A percentile compares a stretch with the other conserved stretches of the same genome.
phyloP scores from a whole-genome alignment of 2,113 vertebrate species.

The Brachionichthys hirsutus region DNA sequence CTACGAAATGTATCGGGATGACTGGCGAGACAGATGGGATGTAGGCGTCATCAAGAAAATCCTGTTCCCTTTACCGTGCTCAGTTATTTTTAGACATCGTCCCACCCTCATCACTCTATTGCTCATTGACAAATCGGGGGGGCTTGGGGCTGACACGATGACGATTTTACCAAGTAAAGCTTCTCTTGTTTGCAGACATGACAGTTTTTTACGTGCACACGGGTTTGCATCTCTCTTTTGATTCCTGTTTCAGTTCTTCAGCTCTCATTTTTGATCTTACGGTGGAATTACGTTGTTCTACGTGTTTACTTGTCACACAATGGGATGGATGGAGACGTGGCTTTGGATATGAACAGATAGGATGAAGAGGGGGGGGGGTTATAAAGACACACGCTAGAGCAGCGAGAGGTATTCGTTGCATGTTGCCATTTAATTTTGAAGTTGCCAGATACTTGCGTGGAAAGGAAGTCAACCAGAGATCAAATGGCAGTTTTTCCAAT shows the following conservation, averaged over 20 bases:
- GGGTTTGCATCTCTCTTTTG: constrained; percentile 2
- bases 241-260: no score
- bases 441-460: not conserved
- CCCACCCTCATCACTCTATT: not conserved
- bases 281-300: constrained; percentile 5
- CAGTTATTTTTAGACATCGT: not conserved
- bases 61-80: not conserved
- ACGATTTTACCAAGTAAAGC: no score
- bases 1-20: not conserved
- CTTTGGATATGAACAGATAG: not conserved
- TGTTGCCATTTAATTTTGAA: not conserved
- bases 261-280: not conserved
- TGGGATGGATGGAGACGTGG: not conserved
- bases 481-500: constrained; percentile 9
- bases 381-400: not conserved
- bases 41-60: not conserved
- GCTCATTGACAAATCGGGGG: not conserved
- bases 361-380: not conserved
- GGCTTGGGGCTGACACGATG: not conserved
- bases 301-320: constrained; percentile 8
- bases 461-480: constrained; percentile 5
- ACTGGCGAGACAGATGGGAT: constrained; percentile 2
- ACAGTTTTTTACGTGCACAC: not conserved
- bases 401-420: not conserved
- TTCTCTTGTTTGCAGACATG: constrained; percentile 6